Base-by-base conservation (phyloP, 2,888 invertebrate genomes). In the Danaus chrysippus region DNA sequence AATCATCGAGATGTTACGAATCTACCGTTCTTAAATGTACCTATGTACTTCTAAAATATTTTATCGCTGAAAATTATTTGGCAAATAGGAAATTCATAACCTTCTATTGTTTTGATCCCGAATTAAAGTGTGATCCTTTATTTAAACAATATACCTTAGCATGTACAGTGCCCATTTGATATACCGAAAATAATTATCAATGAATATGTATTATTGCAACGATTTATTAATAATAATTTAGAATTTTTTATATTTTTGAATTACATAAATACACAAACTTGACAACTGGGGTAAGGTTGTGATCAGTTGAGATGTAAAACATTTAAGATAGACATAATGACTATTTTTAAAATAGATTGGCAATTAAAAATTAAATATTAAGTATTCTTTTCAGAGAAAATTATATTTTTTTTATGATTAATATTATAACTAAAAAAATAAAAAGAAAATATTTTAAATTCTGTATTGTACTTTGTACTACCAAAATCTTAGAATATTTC, bases 241-340 rank as follows among this genome's bases (percentile, higher is more conserved):
- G 70, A 70, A 68, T 69, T 69, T 70, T 68, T 62, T 63, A 49
- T 49, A 17, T 54, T 69, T 73, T 72, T 70, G 69, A 74, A 76
- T 75, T 75, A 77, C 73, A 75, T 77, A 77, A 76, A 76, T 72
- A 75, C 68, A 70, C 70, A 68, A 67, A 64, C 66, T 67, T 72
- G 71, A 74, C 73, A 70, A 64, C 61, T 42, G 17, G 17, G 23
- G 23, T 34, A 34, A 34, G 23, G 23, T 34, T 34, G 23, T 34
- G 23, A 34, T 34, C 49, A 49, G 17, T 11, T 49, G 49, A 46
- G n/a, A 9, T 17, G 15, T 8, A 11, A 49, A 49, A 49, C 11
- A 17, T 41, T 11, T 43, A 41, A 49, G 19, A 12, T 6, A 34
- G 23, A 34, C 2, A 6, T 23, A 23, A 23, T 23, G 23, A 23